phyloP scores from a whole-genome alignment of 2,797 vertebrate species.

The Aulostomus chinensis region DNA sequence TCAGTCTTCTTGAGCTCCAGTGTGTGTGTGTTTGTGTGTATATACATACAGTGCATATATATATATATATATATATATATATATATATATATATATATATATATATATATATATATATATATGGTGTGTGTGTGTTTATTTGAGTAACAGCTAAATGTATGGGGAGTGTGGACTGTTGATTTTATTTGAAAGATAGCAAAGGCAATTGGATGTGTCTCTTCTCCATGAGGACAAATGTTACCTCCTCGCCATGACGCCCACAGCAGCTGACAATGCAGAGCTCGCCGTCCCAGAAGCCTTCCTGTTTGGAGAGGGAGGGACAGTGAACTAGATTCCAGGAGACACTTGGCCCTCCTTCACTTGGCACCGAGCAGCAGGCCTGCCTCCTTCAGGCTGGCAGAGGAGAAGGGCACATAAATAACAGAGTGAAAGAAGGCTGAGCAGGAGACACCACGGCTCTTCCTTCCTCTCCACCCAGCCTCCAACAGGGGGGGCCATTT shows the following conservation, averaged over 20 bases:
- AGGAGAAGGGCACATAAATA: slow-evolving; percentile 65
- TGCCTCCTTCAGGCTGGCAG: slow-evolving; percentile 61
- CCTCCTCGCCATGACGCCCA: slow-evolving; percentile 43
- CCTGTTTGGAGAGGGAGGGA: slow-evolving; percentile 56
- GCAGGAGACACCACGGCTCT: no score
- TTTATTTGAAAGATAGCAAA: slow-evolving; percentile 23
- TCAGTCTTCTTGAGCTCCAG: slow-evolving; percentile 7
- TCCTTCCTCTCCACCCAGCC: no score
- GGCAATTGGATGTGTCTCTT: slow-evolving; percentile 34
- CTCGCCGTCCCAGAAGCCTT: slow-evolving; percentile 49
- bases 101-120: no score
- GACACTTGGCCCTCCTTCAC: slow-evolving; percentile 69
- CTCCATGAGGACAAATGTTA: slow-evolving; percentile 43
- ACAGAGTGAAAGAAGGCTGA: slow-evolving; percentile 50
- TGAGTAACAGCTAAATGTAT: no score
- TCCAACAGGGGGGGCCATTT: slow-evolving; percentile 22
- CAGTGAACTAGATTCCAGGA: slow-evolving; percentile 67
- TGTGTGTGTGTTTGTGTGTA: slow-evolving; percentile 1
- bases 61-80: no score
- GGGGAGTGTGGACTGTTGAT: no score
- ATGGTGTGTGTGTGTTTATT: no score
- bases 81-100: no score
- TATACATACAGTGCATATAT: slow-evolving; percentile 9
- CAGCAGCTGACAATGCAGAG: slow-evolving; percentile 43
- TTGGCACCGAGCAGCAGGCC: slow-evolving; percentile 59